These are phyloP conservation scores for Eumaeus atala DNA, from an alignment of 1,140 invertebrate species.

Conservation along the genomic window DNA sequence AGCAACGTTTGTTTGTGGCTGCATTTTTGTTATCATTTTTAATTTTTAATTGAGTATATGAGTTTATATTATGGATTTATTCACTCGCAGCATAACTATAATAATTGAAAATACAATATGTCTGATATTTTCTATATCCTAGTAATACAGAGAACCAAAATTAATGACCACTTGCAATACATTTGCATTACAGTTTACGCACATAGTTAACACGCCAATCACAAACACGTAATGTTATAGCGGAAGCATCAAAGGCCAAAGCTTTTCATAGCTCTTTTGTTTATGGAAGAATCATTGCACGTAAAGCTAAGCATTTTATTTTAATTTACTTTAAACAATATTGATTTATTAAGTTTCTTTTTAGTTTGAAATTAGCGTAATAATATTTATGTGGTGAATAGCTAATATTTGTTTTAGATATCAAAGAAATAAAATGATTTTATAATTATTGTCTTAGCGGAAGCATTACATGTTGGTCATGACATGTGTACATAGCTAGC, in stretches of 20 bases:
- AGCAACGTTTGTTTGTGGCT: slow-evolving; percentile 71
- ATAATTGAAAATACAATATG: background rate
- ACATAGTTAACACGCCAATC: slow-evolving; percentile 20
- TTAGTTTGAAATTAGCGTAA: too few relatives aligned
- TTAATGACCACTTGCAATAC: background rate
- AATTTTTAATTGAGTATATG: slow-evolving; percentile 32
- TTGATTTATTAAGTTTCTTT: too few relatives aligned
- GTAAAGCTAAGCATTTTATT: too few relatives aligned
- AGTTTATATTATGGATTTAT: too few relatives aligned
- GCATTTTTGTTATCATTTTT: slow-evolving; percentile 73
- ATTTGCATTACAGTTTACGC: background rate
- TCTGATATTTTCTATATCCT: background rate
- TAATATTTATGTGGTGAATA: too few relatives aligned
- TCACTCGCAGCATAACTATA: too few relatives aligned
- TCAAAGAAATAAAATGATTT: too few relatives aligned
- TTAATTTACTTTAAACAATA: too few relatives aligned
- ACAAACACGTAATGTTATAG: slow-evolving; percentile 15
- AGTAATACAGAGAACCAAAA: background rate
- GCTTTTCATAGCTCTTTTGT: slow-evolving; percentile 17
- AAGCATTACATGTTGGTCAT: too few relatives aligned
- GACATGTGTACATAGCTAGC: background rate
- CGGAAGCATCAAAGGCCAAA: slow-evolving; percentile 17
- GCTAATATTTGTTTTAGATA: too few relatives aligned
- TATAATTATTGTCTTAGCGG: too few relatives aligned
- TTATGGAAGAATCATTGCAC: slow-evolving; percentile 14